Evolutionary conservation across 2,888 invertebrate species (phyloP).

Genomic region (Nemurella pictetii): DNA sequence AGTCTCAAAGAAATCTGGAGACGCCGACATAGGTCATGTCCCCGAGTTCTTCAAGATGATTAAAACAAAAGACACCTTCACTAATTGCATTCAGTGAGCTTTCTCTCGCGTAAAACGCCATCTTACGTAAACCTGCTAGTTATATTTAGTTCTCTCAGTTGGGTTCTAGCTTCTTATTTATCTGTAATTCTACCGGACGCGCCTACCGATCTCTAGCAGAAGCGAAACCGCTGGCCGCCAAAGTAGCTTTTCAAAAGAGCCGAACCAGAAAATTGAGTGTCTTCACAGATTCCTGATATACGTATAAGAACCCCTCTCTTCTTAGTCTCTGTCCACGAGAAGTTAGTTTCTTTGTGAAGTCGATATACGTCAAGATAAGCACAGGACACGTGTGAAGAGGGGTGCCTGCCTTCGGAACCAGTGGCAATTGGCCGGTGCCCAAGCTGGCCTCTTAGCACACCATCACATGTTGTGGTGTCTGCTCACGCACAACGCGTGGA

Average conservation of each 20-base stretch:
- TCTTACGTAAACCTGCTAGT: not conserved
- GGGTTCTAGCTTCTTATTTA: not conserved
- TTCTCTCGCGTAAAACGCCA: not conserved
- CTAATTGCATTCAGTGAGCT: not conserved
- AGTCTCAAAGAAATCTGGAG: too few relatives aligned
- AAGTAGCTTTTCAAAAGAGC: slow-evolving; percentile 36
- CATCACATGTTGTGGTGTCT: too few relatives aligned
- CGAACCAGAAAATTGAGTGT: slow-evolving; percentile 40
- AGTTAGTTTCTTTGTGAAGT: slow-evolving; percentile 20
- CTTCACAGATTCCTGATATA: slow-evolving; percentile 20
- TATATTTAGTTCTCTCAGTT: not conserved
- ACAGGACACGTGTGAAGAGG: not conserved
- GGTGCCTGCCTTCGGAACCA: not conserved
- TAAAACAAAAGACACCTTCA: not conserved
- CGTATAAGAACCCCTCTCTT: not conserved
- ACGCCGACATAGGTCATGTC: not conserved
- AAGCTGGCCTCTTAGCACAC: not conserved
- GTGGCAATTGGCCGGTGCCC: not conserved
- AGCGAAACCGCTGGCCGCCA: not conserved
- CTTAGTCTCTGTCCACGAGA: not conserved
- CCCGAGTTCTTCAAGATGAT: not conserved
- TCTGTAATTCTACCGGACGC: not conserved
- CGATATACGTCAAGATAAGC: slow-evolving; percentile 26
- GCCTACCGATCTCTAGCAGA: not conserved
- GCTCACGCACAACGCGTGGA: too few relatives aligned